phyloP scores from a whole-genome alignment of 2,797 vertebrate genomes.

The Trachops cirrhosus region DNA sequence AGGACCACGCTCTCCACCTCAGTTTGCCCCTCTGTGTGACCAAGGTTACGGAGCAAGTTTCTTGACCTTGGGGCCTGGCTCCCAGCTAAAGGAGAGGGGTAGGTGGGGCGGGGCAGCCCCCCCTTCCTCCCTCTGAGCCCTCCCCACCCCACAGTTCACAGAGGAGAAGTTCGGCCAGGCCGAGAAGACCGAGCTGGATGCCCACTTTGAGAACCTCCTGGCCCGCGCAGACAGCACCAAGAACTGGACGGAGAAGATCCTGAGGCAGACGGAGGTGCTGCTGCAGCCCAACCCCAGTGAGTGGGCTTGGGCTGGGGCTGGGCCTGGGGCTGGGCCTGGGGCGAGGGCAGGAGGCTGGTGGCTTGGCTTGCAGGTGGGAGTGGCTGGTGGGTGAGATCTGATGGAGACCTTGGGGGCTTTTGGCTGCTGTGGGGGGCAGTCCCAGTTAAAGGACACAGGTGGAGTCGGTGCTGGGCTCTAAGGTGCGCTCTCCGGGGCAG shows the following conservation, averaged over 20 bases:
- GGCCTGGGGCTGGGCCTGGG: no score
- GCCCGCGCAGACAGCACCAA: conserved; percentile 94
- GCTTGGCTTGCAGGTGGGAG: background rate
- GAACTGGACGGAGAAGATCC: conserved; percentile 95
- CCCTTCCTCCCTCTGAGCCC: background rate
- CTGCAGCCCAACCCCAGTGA: conserved; percentile 97
- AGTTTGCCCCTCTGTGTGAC: no score
- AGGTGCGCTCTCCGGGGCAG: rapidly evolving
- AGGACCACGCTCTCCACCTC: no score
- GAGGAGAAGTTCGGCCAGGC: conserved; percentile 96
- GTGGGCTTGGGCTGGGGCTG: conserved; percentile 30
- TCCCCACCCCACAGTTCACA: conserved; percentile 87
- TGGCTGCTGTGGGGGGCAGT: background rate
- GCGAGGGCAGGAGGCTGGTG: rapidly evolving
- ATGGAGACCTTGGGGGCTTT: background rate
- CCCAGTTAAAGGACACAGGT: background rate
- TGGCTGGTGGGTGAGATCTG: background rate
- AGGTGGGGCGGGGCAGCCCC: background rate
- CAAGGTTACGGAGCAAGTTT: background rate
- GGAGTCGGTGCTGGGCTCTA: background rate
- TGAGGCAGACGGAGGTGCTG: conserved; percentile 92
- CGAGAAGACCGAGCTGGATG: conserved; percentile 94
- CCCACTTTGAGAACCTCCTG: conserved; percentile 94
- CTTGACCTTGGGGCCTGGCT: background rate
- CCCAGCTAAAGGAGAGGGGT: background rate